Evolutionary conservation across 2,888 invertebrate species (phyloP).

Genomic region (Lithosia quadra): DNA sequence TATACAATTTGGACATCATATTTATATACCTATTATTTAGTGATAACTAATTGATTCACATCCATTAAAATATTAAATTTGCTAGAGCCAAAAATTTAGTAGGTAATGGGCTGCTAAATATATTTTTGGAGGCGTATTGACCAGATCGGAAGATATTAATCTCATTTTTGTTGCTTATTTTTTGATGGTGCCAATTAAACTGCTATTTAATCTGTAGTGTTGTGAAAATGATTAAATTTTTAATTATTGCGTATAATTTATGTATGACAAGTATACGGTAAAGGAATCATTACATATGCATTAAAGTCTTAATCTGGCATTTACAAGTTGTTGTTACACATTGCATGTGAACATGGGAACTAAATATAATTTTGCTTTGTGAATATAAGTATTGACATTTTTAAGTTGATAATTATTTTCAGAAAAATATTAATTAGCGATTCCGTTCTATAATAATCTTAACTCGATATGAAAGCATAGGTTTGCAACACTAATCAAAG

Average conservation of each 20-base stretch:
- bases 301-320: neutral
- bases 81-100: conserved; percentile 15
- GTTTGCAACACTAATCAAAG: too few species aligned
- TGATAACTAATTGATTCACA: neutral
- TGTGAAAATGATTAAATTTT: neutral
- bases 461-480: too few species aligned
- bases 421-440: too few species aligned
- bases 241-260: neutral
- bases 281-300: neutral
- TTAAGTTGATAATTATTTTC: too few species aligned
- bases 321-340: conserved; percentile 3
- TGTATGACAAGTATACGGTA: neutral
- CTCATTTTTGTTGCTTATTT: conserved; percentile 35
- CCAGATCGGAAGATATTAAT: conserved; percentile 46
- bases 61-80: neutral
- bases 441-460: too few species aligned
- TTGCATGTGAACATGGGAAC: neutral
- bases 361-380: neutral
- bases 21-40: neutral
- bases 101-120: conserved; percentile 7
- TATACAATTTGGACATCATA: neutral
- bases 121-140: conserved; percentile 37
- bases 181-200: conserved; percentile 21
- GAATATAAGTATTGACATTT: neutral
- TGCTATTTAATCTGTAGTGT: neutral